Conservation (phyloP, 2,797 vertebrate species). For the Clarias platycephalus region DNA sequence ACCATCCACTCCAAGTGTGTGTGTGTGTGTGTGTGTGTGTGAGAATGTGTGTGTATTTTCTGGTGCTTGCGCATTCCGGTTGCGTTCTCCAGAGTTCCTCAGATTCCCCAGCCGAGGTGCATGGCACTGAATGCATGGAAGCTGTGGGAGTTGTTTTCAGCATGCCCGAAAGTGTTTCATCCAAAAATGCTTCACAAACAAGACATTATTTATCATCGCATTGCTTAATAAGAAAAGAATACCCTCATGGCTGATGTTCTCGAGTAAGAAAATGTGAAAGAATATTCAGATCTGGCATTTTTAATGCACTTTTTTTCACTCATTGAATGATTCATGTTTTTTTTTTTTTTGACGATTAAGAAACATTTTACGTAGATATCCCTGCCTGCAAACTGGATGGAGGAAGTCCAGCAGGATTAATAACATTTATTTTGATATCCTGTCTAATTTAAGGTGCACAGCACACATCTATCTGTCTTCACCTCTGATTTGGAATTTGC, state of each 20-base stretch:
- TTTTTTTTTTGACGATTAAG: slow-evolving; percentile 48
- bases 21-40: slow-evolving; percentile 24
- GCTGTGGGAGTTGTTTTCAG: slow-evolving; percentile 11
- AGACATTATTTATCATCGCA: slow-evolving; percentile 38
- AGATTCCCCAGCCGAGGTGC: slow-evolving; percentile 54
- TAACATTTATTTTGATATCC: slow-evolving; percentile 42
- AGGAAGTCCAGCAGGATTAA: slow-evolving; percentile 45
- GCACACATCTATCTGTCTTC: slow-evolving; percentile 37
- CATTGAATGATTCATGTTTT: slow-evolving; percentile 31
- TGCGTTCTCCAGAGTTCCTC: slow-evolving; percentile 38
- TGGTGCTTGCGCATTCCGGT: slow-evolving; percentile 8
- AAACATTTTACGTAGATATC: slow-evolving; percentile 55
- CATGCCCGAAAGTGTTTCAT: slow-evolving; percentile 34
- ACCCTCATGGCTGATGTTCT: slow-evolving; percentile 27
- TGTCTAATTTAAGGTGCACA: slow-evolving; percentile 47
- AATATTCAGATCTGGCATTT: slow-evolving; percentile 45
- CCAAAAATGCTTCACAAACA: slow-evolving; percentile 34
- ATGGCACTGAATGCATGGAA: slow-evolving; percentile 55
- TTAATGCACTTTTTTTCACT: slow-evolving; percentile 33
- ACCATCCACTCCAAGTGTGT: neutral
- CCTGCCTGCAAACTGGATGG: slow-evolving; percentile 46
- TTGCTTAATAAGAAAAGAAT: slow-evolving; percentile 4
- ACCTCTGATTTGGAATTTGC: slow-evolving; percentile 36
- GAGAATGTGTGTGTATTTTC: slow-evolving; percentile 26
- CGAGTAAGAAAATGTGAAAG: slow-evolving; percentile 16